These are phyloP conservation scores for Dorcus parallelipipedus DNA, from an alignment of 2,888 invertebrate species.

Conservation along the genomic window DNA sequence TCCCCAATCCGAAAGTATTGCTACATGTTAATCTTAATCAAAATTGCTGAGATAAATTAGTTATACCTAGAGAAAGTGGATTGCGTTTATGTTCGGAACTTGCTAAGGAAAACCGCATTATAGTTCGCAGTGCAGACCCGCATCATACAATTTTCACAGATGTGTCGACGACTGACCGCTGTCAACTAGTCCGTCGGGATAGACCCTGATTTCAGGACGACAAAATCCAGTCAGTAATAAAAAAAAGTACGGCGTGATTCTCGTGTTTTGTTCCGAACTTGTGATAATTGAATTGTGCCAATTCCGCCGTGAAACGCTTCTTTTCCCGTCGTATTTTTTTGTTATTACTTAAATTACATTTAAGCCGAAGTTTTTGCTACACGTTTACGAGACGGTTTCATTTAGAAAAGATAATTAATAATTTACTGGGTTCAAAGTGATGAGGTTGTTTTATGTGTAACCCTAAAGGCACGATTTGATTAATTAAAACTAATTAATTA, in stretches of 20 bases:
- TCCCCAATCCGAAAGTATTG: no score
- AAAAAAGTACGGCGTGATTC: slow-evolving; percentile 10
- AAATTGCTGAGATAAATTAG: no score
- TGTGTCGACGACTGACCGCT: slow-evolving; percentile 11
- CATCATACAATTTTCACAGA: slow-evolving; percentile 15
- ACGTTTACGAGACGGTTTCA: no score
- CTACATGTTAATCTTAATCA: no score
- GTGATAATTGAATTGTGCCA: slow-evolving; percentile 10
- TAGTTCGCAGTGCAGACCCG: slow-evolving; percentile 6
- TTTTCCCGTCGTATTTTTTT: not conserved
- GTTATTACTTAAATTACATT: slow-evolving; percentile 9
- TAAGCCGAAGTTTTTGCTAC: not conserved
- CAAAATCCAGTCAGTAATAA: not conserved
- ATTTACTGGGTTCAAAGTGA: no score
- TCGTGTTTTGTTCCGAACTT: slow-evolving; percentile 3
- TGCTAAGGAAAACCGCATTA: not conserved
- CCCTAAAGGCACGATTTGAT: no score
- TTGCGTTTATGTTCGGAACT: no score
- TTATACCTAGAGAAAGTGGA: no score
- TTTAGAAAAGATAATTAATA: no score
- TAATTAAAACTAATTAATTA: no score
- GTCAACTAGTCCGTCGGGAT: slow-evolving; percentile 8
- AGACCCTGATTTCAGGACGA: not conserved
- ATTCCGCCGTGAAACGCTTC: slow-evolving; percentile 3
- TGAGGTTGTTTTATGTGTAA: no score